These are phyloP conservation scores for Koerneria pararmatus DNA, from an alignment of 2,888 invertebrate genomes.

Conservation along the genomic window DNA sequence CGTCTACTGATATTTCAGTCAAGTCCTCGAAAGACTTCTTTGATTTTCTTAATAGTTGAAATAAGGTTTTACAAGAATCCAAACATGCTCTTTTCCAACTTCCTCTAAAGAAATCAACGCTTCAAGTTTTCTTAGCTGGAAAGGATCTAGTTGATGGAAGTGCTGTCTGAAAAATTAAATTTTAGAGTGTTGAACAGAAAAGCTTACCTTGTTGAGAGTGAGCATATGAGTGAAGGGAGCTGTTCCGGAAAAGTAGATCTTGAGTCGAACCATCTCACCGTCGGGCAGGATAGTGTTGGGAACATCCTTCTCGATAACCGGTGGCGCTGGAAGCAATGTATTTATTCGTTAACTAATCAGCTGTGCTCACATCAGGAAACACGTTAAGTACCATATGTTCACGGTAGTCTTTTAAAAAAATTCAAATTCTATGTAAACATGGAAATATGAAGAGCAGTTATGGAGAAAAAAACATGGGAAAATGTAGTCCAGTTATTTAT, in stretches of 20 bases:
- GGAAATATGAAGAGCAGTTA: too few relatives aligned
- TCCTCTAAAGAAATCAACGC: background rate
- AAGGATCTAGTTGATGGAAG: background rate
- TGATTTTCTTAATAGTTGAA: too few relatives aligned
- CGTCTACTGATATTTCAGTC: background rate
- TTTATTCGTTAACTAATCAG: background rate
- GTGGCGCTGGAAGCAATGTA: conserved; percentile 71
- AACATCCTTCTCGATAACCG: conserved; percentile 84
- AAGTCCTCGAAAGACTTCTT: conserved; percentile 29
- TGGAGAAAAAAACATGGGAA: too few relatives aligned
- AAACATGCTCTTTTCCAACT: background rate
- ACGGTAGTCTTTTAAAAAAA: background rate
- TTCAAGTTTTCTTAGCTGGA: background rate
- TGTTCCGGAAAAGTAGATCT: conserved; percentile 91
- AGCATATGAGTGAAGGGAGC: conserved; percentile 86
- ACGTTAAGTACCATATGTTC: background rate
- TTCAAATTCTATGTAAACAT: too few relatives aligned
- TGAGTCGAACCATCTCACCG: conserved; percentile 93
- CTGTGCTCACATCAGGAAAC: background rate
- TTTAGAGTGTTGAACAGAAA: too few relatives aligned
- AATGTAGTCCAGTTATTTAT: too few relatives aligned
- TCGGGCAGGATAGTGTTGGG: conserved; percentile 83
- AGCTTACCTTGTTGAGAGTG: conserved; percentile 75
- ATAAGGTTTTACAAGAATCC: background rate
- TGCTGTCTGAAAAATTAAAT: background rate